phyloP scores from a whole-genome alignment of 2,113 vertebrate species.

The Promerops cafer region DNA sequence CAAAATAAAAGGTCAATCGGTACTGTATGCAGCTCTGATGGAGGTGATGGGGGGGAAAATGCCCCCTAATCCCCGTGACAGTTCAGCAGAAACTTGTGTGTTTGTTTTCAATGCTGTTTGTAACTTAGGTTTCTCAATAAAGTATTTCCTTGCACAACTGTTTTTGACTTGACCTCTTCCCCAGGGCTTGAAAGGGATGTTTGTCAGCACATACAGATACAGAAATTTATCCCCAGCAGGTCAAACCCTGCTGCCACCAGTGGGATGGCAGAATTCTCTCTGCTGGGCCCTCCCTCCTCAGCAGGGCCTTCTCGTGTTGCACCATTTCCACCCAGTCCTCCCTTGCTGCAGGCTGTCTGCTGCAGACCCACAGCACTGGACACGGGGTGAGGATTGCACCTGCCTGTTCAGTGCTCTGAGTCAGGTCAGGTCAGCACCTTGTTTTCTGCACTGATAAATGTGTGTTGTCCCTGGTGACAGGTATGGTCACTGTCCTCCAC shows the following conservation, averaged over 20 bases:
- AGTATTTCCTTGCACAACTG: neutral
- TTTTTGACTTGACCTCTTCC: neutral
- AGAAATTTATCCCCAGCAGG: neutral
- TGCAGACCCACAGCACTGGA: accelerated
- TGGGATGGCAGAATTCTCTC: neutral
- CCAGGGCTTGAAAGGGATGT: neutral
- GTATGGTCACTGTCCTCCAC: accelerated
- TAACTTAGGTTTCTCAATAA: neutral
- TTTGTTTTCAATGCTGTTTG: neutral
- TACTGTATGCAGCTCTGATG: neutral
- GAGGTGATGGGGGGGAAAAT: neutral
- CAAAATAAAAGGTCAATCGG: neutral
- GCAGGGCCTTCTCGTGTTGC: neutral
- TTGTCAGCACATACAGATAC: neutral
- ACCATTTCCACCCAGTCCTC: neutral
- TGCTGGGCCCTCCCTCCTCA: neutral
- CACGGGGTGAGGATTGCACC: neutral
- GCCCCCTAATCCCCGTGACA: neutral
- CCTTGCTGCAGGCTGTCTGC: neutral
- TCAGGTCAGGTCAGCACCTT: neutral
- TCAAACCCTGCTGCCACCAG: neutral
- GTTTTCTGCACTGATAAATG: neutral
- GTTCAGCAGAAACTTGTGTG: neutral
- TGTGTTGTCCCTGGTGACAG: neutral
- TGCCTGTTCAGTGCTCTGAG: neutral